Percentiles rank a stretch among this genome's conserved stretches.
Conservation (phyloP, 1,140 invertebrate species). For the Nilaparvata lugens region DNA sequence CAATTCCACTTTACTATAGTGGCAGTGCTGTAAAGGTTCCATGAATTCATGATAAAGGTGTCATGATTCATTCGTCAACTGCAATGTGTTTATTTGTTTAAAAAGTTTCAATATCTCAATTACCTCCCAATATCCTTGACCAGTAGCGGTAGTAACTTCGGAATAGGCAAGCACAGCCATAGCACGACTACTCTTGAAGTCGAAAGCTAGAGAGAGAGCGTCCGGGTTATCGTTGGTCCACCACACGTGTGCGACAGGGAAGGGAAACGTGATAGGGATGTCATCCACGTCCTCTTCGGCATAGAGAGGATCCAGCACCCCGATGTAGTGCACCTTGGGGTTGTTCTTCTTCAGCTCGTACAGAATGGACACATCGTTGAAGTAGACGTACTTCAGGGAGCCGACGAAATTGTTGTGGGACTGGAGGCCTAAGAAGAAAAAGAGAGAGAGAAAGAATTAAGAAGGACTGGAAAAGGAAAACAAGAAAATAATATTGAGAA, state of each 20-base stretch:
- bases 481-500: too few species aligned
- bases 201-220: slow-evolving; percentile 69
- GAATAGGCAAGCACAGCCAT: slow-evolving; percentile 77
- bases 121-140: slow-evolving; percentile 81
- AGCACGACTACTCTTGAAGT: slow-evolving; percentile 77
- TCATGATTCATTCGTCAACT: too few species aligned
- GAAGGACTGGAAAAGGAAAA: too few species aligned
- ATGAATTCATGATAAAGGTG: too few species aligned
- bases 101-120: too few species aligned
- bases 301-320: slow-evolving; percentile 71
- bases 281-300: slow-evolving; percentile 74
- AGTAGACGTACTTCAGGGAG: slow-evolving; percentile 84
- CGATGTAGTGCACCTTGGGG: slow-evolving; percentile 72
- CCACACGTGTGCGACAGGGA: slow-evolving; percentile 78
- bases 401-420: slow-evolving; percentile 58
- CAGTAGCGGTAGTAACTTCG: slow-evolving; percentile 56
- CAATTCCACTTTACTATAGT: too few species aligned
- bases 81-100: too few species aligned
- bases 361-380: slow-evolving; percentile 83
- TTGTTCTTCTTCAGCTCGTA: slow-evolving; percentile 74
- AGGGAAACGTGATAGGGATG: slow-evolving; percentile 86
- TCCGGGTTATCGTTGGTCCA: slow-evolving; percentile 62
- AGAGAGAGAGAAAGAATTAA: too few species aligned
- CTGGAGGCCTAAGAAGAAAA: slow-evolving; percentile 37
- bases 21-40: too few species aligned